Evolutionary conservation across 2,113 vertebrate species (phyloP), one percentile per base, ranked within the genome.

Genomic region (Actenoides lindsayi): DNA sequence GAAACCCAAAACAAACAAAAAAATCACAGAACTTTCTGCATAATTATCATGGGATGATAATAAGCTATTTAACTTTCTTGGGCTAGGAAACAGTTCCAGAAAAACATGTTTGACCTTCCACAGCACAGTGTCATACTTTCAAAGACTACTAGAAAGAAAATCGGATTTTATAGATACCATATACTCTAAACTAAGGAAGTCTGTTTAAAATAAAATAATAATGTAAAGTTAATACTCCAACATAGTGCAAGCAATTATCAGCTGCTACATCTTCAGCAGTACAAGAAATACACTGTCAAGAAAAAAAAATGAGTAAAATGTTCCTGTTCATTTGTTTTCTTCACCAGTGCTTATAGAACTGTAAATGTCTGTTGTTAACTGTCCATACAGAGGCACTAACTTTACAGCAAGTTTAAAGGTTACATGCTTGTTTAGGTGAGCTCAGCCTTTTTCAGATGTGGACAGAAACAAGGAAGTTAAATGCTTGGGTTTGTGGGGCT

Each of bases 1-100:
- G 39, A 63, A 42, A 6, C 1, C 3, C 1, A 19, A 84, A 67
- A 0, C 6, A 59, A 63, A n/a, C 10, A 39, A 37, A 25, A 41
- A 64, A 13, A 31, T 35, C 23, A 23, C 24, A 62, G 16, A 74
- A 80, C 5, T 27, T 75, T 79, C 24, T 69, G 17, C 19, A 7
- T 84, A 54, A 71, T 83, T 83, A 37, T 46, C 24, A 12, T 35
- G 64, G 11, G 46, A 59, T 54, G 42, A 17, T 39, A 90, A 41
- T 88, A 69, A 62, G 19, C 31, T 41, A 3, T n/a, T 3, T 82
- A 5, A 46, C 21, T 79, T 78, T 35, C 44, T 46, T 46, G 60
- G 33, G 8, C 31, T 54, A 60, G 60, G 27, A 87, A 87, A 57
- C 37, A 13, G 33, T 74, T 67, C 54, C 31, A 83, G 83, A 77